Percentiles rank a stretch among this genome's conserved stretches.
These are phyloP conservation scores for Anagrus nilaparvatae DNA, from an alignment of 1,140 invertebrate species.

Conservation along the genomic window DNA sequence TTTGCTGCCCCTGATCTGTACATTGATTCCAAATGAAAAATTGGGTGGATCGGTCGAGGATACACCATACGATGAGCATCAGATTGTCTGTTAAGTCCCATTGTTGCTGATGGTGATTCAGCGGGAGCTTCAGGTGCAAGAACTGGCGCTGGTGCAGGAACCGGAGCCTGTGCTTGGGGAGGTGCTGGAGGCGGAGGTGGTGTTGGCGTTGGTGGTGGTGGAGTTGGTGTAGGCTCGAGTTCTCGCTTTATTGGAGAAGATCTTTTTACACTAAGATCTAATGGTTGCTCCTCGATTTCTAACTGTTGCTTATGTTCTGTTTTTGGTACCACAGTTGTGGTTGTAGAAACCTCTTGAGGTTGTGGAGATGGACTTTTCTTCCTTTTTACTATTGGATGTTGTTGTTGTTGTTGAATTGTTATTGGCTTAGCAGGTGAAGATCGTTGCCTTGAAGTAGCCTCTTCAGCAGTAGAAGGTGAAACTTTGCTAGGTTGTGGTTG, in stretches of 20 bases:
- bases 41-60: slow-evolving; percentile 64
- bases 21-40: slow-evolving; percentile 63
- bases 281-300: slow-evolving; percentile 5
- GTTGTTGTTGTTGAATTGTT: no score
- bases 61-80: slow-evolving; percentile 57
- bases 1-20: slow-evolving; percentile 40
- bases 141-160: slow-evolving; percentile 19
- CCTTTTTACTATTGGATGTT: slow-evolving; percentile 25
- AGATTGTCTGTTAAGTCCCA: no score
- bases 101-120: neutral
- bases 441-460: slow-evolving; percentile 49
- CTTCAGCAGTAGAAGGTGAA: slow-evolving; percentile 54
- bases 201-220: neutral
- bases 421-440: slow-evolving; percentile 53
- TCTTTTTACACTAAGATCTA: slow-evolving; percentile 14
- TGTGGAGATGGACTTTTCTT: slow-evolving; percentile 3
- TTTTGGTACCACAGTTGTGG: no score
- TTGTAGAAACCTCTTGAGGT: no score
- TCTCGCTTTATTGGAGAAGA: no score
- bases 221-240: slow-evolving; percentile 15
- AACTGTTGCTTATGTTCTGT: no score
- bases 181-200: slow-evolving; percentile 14
- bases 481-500: slow-evolving; percentile 43
- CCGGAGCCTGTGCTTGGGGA: slow-evolving; percentile 29
- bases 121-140: neutral